Evolutionary conservation across 2,888 invertebrate species (phyloP), one percentile per base, ranked within the genome.

Genomic region (Selenia dentaria): DNA sequence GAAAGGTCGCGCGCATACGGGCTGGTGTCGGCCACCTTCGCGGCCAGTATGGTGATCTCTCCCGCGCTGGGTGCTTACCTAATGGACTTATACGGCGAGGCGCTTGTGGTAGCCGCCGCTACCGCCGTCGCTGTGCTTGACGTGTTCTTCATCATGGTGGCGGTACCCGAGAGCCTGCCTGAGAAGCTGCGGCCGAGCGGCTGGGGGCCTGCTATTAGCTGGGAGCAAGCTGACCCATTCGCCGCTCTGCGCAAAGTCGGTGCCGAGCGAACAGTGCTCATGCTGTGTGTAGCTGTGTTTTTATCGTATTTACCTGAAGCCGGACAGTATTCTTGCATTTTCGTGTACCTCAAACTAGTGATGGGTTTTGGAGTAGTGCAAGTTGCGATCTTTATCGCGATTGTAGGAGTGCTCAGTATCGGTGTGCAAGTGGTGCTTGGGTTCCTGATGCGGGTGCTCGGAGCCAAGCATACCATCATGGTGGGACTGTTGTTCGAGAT

Each of bases 221-320:
- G 98, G 98, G 99, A 99, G 81, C 96, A 98, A 81, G 99, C 99
- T 2, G 99, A 99, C 92, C 99, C 99, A 2, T 99, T 99, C 83
- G 94, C 97, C 58, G 95, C 97, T n/a, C 85, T 98, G 51, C 92
- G 95, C 53, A 96, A 97, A 92, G 97, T 99, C 54, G 97, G 98
- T 59, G 96, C 96, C 63, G 99, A 99, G 83, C 95, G 97, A 69
- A 98, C 98, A 57, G 98, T 99, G 73, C 92, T 99, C 69, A 96
- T 99, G 94, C 93, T 99, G 70, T 99, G 99, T 86, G 95, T 98
- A 62, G 97, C 99, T 34, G 99, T 99, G 71, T 97, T 99, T 83
- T 93, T 99, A 45, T 99, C 99, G 12, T 99, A 99, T 89, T 92
- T 99, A 65, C 99, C 99, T 1, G 99, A 99, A 90, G 97, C 97